These are phyloP conservation scores for Bovichtus variegatus DNA, from an alignment of 2,797 vertebrate species.

Conservation along the genomic window DNA sequence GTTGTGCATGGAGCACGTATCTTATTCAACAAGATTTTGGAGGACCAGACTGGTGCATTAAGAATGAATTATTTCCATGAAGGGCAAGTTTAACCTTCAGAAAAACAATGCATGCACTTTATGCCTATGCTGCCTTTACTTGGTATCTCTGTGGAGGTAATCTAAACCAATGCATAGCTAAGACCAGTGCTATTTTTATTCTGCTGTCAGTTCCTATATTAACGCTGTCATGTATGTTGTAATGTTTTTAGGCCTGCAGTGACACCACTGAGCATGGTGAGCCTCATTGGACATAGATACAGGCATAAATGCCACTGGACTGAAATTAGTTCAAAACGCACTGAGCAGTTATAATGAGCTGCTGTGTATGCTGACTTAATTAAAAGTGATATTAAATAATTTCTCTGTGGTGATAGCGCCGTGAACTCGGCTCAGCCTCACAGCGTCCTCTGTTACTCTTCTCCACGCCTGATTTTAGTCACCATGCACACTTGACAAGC, in stretches of 20 bases:
- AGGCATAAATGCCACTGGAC: slow-evolving; percentile 58
- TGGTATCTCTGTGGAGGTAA: slow-evolving; percentile 57
- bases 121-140: slow-evolving; percentile 36
- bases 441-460: slow-evolving; percentile 56
- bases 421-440: slow-evolving; percentile 64
- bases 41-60: slow-evolving; percentile 33
- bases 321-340: slow-evolving; percentile 55
- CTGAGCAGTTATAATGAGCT: slow-evolving; percentile 74
- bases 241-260: slow-evolving; percentile 42
- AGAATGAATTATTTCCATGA: slow-evolving; percentile 65
- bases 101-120: slow-evolving; percentile 19
- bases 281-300: slow-evolving; percentile 41
- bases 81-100: slow-evolving; percentile 65
- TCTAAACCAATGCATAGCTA: slow-evolving; percentile 58
- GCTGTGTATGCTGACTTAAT: slow-evolving; percentile 77
- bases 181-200: slow-evolving; percentile 59
- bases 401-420: slow-evolving; percentile 66
- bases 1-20: slow-evolving; percentile 10
- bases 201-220: slow-evolving; percentile 72
- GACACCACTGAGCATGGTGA: slow-evolving; percentile 9
- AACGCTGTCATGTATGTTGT: slow-evolving; percentile 57
- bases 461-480: slow-evolving; percentile 67
- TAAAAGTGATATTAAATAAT: slow-evolving; percentile 85
- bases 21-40: slow-evolving; percentile 10
- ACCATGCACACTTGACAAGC: slow-evolving; percentile 62